Conservation (phyloP, 2,888 invertebrate species). For the Eurytoma adleriae region DNA sequence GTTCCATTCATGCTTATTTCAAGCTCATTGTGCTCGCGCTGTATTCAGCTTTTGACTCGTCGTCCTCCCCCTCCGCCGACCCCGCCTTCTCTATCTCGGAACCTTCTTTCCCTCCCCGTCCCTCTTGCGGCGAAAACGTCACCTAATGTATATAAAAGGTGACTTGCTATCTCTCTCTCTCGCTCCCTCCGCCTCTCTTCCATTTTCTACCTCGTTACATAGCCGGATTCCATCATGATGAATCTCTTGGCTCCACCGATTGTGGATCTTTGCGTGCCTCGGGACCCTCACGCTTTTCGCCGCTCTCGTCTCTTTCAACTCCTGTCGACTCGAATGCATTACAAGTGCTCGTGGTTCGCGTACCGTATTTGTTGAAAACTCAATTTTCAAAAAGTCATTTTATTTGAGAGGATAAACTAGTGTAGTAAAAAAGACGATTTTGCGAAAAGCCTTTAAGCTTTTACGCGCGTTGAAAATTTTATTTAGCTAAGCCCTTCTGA, state of each 20-base stretch:
- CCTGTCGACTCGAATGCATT: not conserved
- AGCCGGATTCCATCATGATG: not conserved
- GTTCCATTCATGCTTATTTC: slow-evolving; percentile 75
- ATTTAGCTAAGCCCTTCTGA: too few relatives aligned
- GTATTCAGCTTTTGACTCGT: slow-evolving; percentile 73
- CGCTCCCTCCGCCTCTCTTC: not conserved
- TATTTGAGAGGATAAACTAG: too few relatives aligned
- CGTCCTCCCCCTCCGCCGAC: slow-evolving; percentile 38
- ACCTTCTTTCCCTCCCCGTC: slow-evolving; percentile 6
- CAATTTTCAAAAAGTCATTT: too few relatives aligned
- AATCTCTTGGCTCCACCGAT: too few relatives aligned
- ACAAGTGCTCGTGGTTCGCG: not conserved
- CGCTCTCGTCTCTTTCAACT: not conserved
- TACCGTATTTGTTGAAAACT: too few relatives aligned
- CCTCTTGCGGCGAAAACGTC: slow-evolving; percentile 1
- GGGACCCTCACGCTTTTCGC: not conserved
- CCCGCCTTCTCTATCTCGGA: not conserved
- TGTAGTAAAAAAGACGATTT: too few relatives aligned
- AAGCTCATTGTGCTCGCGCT: slow-evolving; percentile 71
- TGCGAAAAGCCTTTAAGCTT: too few relatives aligned
- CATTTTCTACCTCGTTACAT: not conserved
- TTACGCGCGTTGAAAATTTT: too few relatives aligned
- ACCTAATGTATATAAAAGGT: too few relatives aligned
- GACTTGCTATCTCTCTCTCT: too few relatives aligned
- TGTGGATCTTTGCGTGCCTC: not conserved